Percentiles rank a stretch among this genome's conserved stretches.
Conservation (phyloP, 2,888 invertebrate species). For the Tipula lateralis region DNA sequence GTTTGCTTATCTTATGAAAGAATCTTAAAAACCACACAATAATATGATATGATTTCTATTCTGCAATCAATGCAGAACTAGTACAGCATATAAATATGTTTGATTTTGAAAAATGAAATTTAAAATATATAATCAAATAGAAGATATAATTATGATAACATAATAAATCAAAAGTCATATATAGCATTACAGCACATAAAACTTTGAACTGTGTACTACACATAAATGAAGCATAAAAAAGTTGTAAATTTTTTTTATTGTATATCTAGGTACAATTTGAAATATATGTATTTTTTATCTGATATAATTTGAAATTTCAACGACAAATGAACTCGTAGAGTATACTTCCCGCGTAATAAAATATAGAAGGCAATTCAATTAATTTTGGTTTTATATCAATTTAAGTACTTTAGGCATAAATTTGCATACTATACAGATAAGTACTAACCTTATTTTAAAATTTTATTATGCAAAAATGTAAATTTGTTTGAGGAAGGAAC, state of each 20-base stretch:
- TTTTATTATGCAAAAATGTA: background rate
- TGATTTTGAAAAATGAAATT: no score
- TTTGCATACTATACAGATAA: background rate
- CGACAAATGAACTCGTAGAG: background rate
- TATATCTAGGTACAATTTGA: background rate
- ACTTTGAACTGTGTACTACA: background rate
- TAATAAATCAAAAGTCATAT: background rate
- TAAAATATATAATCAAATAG: no score
- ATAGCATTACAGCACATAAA: no score
- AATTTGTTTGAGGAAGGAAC: background rate
- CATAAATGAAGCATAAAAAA: background rate
- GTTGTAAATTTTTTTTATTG: background rate
- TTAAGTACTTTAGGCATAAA: background rate
- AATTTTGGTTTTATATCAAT: background rate
- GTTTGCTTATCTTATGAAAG: no score
- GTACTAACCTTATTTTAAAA: background rate
- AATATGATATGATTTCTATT: no score
- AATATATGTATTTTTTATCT: background rate
- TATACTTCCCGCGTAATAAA: background rate
- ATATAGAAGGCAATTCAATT: background rate
- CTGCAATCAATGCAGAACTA: no score
- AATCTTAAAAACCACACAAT: no score
- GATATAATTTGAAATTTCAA: background rate
- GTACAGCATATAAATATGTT: no score
- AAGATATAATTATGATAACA: no score